Evolutionary conservation across 2,113 vertebrate genomes (phyloP).

Genomic region (Cottus gobio): DNA sequence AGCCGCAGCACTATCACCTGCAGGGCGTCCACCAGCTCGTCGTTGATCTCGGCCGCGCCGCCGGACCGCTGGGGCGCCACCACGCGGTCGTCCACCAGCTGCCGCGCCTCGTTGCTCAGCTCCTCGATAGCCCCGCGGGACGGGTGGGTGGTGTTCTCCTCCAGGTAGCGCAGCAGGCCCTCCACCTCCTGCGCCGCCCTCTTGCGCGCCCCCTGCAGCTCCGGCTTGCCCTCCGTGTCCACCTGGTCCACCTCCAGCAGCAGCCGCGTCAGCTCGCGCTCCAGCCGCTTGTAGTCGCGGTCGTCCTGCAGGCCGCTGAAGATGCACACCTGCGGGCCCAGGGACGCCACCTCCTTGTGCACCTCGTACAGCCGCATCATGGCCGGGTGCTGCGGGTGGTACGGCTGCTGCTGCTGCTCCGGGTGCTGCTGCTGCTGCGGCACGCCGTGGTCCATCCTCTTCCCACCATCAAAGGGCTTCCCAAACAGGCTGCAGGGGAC

Average conservation of each 20-base stretch:
- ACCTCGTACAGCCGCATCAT: slow-evolving; percentile 91
- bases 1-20: slow-evolving; percentile 91
- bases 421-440: slow-evolving; percentile 72
- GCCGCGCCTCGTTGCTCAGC: slow-evolving; percentile 89
- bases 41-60: slow-evolving; percentile 79
- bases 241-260: slow-evolving; percentile 96
- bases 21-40: slow-evolving; percentile 92
- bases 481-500: slow-evolving; percentile 81
- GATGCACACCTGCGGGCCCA: slow-evolving; percentile 90
- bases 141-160: slow-evolving; percentile 94
- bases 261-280: slow-evolving; percentile 89
- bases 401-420: slow-evolving; percentile 69
- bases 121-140: slow-evolving; percentile 89
- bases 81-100: slow-evolving; percentile 87
- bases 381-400: slow-evolving; percentile 85
- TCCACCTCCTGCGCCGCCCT: slow-evolving; percentile 92
- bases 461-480: slow-evolving; percentile 84
- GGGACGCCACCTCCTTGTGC: slow-evolving; percentile 88
- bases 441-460: slow-evolving; percentile 95
- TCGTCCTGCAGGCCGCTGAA: slow-evolving; percentile 93
- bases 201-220: slow-evolving; percentile 92
- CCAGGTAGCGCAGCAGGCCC: slow-evolving; percentile 91
- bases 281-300: slow-evolving; percentile 91
- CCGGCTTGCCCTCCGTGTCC: slow-evolving; percentile 91
- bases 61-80: slow-evolving; percentile 87